These are phyloP conservation scores for Notechis scutatus DNA, from an alignment of 2,113 vertebrate genomes.

Conservation along the genomic window DNA sequence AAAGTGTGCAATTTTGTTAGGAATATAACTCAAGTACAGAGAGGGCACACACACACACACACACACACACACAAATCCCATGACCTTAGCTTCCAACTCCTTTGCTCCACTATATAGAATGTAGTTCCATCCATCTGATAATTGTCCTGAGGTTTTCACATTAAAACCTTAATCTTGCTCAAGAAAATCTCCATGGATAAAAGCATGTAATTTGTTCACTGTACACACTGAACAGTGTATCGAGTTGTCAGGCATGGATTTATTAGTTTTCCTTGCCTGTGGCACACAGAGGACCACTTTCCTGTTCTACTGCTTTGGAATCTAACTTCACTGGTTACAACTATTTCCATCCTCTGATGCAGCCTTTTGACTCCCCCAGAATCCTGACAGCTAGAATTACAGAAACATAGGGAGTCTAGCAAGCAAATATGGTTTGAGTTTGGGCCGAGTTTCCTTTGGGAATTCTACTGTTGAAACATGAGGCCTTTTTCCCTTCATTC, in stretches of 20 bases:
- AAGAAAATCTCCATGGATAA: slow-evolving; percentile 61
- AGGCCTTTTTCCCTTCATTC: background rate
- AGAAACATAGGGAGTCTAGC: slow-evolving; percentile 55
- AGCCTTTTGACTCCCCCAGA: slow-evolving; percentile 51
- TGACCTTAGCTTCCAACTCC: slow-evolving; percentile 53
- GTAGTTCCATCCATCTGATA: slow-evolving; percentile 57
- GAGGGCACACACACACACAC: background rate
- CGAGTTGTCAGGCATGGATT: slow-evolving; percentile 60
- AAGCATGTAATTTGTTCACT: slow-evolving; percentile 66
- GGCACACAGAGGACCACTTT: slow-evolving; percentile 43
- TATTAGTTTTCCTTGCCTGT: slow-evolving; percentile 58
- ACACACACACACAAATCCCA: background rate
- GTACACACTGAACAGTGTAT: slow-evolving; percentile 23
- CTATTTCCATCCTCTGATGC: slow-evolving; percentile 62
- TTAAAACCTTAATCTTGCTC: slow-evolving; percentile 67
- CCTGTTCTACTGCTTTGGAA: slow-evolving; percentile 51
- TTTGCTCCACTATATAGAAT: slow-evolving; percentile 48
- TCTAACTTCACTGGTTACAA: slow-evolving; percentile 61
- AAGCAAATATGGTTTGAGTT: slow-evolving; percentile 42
- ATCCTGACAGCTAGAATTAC: slow-evolving; percentile 54
- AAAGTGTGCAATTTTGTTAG: slow-evolving; percentile 46
- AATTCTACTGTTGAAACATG: slow-evolving; percentile 45
- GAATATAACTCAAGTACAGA: slow-evolving; percentile 42
- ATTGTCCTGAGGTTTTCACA: slow-evolving; percentile 67
- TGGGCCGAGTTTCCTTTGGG: slow-evolving; percentile 57